These are phyloP conservation scores for Rhingia campestris DNA, from an alignment of 2,888 invertebrate species.

Conservation along the genomic window DNA sequence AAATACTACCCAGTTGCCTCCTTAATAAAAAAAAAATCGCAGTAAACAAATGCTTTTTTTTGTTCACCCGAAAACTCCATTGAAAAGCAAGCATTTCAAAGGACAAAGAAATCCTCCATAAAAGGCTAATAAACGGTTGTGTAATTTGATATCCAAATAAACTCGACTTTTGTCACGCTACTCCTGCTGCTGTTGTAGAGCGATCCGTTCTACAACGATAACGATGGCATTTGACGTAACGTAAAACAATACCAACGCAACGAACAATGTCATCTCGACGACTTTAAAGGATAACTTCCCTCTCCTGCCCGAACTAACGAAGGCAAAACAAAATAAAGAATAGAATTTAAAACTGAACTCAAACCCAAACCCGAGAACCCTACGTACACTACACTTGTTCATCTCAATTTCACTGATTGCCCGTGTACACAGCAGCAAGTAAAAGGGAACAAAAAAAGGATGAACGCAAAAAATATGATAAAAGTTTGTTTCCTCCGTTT, in stretches of 20 bases:
- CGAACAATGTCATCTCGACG: conserved; percentile 53
- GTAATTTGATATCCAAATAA: conserved; percentile 74
- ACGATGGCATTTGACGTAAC: conserved; percentile 43
- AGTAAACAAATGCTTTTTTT: conserved; percentile 37
- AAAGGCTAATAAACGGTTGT: conserved; percentile 73
- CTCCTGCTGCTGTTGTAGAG: conserved; percentile 3
- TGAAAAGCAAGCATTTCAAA: background rate
- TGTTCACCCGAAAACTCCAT: background rate
- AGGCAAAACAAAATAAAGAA: conserved; percentile 27
- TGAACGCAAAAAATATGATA: conserved; percentile 49
- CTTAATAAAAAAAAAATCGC: conserved; percentile 24
- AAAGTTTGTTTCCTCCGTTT: conserved; percentile 46
- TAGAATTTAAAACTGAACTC: conserved; percentile 31
- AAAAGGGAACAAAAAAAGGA: conserved; percentile 49
- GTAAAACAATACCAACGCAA: conserved; percentile 59
- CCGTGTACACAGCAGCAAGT: conserved; percentile 61
- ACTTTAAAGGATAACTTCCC: conserved; percentile 59
- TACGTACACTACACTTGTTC: conserved; percentile 31
- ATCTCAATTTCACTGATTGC: conserved; percentile 70
- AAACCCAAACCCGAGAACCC: conserved; percentile 30
- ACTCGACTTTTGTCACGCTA: conserved; percentile 69
- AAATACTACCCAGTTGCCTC: conserved; percentile 22
- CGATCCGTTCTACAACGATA: conserved; percentile 17
- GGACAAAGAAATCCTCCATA: conserved; percentile 53
- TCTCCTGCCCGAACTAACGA: conserved; percentile 4